Percentiles rank a stretch among this genome's conserved stretches.
phyloP scores from a whole-genome alignment of 2,797 vertebrate genomes.

The Aselliscus stoliczkanus region DNA sequence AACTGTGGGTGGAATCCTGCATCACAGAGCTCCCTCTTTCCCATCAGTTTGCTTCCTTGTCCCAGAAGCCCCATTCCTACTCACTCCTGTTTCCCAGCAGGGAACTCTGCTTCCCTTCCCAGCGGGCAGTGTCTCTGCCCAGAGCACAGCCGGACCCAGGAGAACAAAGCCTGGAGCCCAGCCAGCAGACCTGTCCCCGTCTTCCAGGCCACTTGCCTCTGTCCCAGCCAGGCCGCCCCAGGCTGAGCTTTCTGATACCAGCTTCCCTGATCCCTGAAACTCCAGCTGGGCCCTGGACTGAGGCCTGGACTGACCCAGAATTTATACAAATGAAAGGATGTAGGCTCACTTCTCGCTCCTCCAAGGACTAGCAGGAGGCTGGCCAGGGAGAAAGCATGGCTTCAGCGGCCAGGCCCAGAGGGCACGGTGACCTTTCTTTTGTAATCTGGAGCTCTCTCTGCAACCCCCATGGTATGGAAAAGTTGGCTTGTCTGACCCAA shows the following conservation, averaged over 20 bases:
- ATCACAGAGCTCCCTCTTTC: background rate
- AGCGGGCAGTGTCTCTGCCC: background rate
- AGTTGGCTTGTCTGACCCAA: background rate
- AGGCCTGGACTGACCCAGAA: background rate
- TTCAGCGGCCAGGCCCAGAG: background rate
- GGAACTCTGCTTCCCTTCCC: background rate
- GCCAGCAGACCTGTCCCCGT: background rate
- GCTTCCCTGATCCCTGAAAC: background rate
- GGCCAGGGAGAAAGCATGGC: accelerated
- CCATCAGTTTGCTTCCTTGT: background rate
- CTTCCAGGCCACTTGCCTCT: background rate
- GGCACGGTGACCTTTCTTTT: background rate
- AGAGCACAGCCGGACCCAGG: background rate
- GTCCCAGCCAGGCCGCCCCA: background rate
- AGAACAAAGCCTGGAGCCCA: background rate
- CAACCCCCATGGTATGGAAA: background rate
- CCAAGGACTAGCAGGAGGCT: background rate
- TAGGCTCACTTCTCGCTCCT: background rate
- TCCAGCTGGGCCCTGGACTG: background rate
- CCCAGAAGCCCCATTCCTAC: background rate
- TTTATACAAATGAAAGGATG: background rate
- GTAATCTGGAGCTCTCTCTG: background rate
- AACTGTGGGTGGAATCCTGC: background rate
- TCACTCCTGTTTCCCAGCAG: background rate
- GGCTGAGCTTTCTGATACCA: background rate